These are phyloP conservation scores for Peromyscus leucopus DNA, from an alignment of 2,113 vertebrate genomes.

Conservation along the genomic window DNA sequence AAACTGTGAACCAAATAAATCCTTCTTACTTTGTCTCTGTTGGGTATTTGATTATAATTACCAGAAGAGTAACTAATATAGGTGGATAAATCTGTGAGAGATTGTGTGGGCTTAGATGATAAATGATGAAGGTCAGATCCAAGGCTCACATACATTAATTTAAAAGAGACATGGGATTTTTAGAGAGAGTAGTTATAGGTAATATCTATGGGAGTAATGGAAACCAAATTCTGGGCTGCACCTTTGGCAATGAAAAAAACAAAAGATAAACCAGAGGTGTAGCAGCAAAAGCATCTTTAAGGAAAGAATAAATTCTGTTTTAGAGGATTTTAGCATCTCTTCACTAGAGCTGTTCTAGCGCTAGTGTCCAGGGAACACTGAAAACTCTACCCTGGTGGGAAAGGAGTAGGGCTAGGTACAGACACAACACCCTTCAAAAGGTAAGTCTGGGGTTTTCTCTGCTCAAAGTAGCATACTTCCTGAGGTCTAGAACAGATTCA, in stretches of 20 bases:
- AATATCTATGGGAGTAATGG: background rate
- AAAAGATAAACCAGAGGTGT: background rate
- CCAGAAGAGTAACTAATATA: background rate
- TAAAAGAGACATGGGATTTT: background rate
- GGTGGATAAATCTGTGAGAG: background rate
- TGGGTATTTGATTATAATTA: background rate
- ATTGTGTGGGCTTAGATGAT: background rate
- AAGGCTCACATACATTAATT: background rate
- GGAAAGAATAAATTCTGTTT: background rate
- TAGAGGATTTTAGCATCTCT: background rate
- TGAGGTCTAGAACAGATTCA: background rate
- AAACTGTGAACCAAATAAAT: background rate
- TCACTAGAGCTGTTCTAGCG: background rate
- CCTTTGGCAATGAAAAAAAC: background rate
- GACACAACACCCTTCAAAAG: background rate
- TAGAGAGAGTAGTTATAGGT: background rate
- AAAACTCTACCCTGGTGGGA: background rate
- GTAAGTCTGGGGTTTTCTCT: background rate
- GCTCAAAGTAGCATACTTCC: background rate
- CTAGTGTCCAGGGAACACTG: background rate
- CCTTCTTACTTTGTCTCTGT: background rate
- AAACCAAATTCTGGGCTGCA: background rate
- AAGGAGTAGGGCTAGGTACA: background rate
- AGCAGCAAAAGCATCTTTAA: background rate
- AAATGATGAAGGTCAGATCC: background rate